These are phyloP conservation scores for Larimichthys polyactis DNA, from an alignment of 2,113 vertebrate species.

Conservation along the genomic window DNA sequence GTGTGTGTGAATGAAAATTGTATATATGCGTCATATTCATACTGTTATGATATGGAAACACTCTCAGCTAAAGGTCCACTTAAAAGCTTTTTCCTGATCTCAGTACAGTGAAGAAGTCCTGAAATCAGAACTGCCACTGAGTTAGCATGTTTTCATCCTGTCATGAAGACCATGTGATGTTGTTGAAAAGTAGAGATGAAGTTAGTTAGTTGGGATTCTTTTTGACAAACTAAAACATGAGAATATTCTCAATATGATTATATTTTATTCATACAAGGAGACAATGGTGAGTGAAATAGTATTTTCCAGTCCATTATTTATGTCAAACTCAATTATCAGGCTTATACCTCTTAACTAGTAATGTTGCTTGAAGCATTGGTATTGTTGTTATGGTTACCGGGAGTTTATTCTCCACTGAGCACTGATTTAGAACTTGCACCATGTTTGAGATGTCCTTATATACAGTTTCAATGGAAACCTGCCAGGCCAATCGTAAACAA, in stretches of 20 bases:
- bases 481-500: slow-evolving; percentile 2
- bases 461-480: slow-evolving; percentile 3
- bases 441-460: not conserved
- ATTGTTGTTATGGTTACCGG: not conserved
- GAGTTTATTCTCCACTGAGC: not conserved
- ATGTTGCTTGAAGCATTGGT: not conserved
- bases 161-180: no score
- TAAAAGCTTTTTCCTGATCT: not conserved
- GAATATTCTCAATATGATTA: not conserved
- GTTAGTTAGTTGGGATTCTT: not conserved
- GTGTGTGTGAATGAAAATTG: not conserved
- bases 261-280: not conserved
- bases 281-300: not conserved
- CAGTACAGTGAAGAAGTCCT: not conserved
- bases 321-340: not conserved
- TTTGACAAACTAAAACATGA: no score
- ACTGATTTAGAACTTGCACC: slow-evolving; percentile 8
- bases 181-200: no score
- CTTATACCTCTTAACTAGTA: not conserved
- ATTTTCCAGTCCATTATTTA: not conserved
- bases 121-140: no score
- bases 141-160: no score
- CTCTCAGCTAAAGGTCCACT: not conserved
- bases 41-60: not conserved
- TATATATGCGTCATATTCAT: not conserved